A percentile compares a stretch with the other conserved stretches of the same genome.
Conservation (phyloP, 2,113 vertebrate species). For the Gallinago media region DNA sequence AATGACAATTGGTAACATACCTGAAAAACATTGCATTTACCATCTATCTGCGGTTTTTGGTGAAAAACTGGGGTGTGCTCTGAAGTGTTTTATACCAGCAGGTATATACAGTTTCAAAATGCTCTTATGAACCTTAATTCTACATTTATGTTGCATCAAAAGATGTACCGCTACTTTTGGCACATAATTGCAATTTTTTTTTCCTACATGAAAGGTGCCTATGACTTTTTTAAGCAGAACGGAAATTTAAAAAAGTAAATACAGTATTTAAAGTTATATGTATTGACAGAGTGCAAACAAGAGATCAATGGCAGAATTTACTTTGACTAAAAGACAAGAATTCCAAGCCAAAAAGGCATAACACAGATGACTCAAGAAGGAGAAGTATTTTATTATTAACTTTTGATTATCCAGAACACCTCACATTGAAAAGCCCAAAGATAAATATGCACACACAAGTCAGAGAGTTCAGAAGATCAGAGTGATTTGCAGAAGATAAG, state of each 20-base stretch:
- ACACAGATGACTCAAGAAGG: neutral
- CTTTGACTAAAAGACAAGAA: neutral
- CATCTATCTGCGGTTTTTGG: neutral
- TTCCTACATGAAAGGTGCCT: neutral
- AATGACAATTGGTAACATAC: neutral
- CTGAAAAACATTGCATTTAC: neutral
- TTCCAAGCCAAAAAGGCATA: neutral
- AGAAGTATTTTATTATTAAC: conserved; percentile 23
- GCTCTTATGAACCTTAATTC: neutral
- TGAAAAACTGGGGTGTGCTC: neutral
- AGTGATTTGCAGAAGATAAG: conserved; percentile 35
- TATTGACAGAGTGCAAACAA: conserved; percentile 9
- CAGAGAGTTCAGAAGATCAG: neutral
- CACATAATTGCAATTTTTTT: rapidly evolving
- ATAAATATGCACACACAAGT: neutral
- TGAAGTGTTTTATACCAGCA: neutral
- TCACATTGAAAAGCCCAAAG: neutral
- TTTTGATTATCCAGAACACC: neutral
- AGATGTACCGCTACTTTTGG: neutral
- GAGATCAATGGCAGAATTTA: neutral
- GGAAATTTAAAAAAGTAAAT: neutral
- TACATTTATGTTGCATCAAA: neutral
- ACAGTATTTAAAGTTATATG: neutral
- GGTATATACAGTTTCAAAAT: neutral
- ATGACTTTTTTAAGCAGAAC: neutral